Evolutionary conservation across 2,888 invertebrate genomes (phyloP), one percentile per base, ranked within the genome.

Genomic region (Netelia fuscicornis): DNA sequence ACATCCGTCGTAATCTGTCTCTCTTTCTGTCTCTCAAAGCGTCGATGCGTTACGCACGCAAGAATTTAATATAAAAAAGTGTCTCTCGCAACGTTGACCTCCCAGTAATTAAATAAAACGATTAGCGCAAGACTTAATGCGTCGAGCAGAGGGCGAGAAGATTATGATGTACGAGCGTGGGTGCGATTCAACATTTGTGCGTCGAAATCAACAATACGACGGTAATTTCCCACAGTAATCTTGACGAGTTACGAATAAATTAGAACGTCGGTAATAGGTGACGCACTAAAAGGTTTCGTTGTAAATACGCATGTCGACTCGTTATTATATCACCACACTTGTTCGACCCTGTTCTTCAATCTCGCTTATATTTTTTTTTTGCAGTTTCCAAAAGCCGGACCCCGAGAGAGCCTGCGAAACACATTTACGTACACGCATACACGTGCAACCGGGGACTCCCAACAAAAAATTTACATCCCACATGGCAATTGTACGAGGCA

Each of bases 201-300:
- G 52, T 17, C 10, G n/a, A 58, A 20, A 44, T 52, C 25, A 62
- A 60, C 77, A 72, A 74, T 68, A 25, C 37, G 74, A 58, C 48
- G 75, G 68, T 30, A 44, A 80, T 72, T 90, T 91, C 91, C 88
- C 91, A 91, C 91, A 90, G 83, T 87, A 88, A 91, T 91, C 89
- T 88, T 81, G 83, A 83, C 87, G 81, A 90, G 88, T 89, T 88
- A 85, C 88, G 85, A 89, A 88, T 88, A 89, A 91, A 90, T 90
- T 90, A 88, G 86, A 81, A 68, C 86, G 82, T 83, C 86, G 80
- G 84, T 84, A 82, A 81, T 72, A 58, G 78, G 80, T 86, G 86
- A 80, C 86, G 80, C 84, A 85, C 70, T 42, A 20, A 58, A 60
- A 13, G 67, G 65, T 65, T 42, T 71, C 48, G 65, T 44, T 52